Percentiles rank a stretch among this genome's conserved stretches.
phyloP scores from a whole-genome alignment of 2,113 vertebrate genomes.

The Cercocebus atys region DNA sequence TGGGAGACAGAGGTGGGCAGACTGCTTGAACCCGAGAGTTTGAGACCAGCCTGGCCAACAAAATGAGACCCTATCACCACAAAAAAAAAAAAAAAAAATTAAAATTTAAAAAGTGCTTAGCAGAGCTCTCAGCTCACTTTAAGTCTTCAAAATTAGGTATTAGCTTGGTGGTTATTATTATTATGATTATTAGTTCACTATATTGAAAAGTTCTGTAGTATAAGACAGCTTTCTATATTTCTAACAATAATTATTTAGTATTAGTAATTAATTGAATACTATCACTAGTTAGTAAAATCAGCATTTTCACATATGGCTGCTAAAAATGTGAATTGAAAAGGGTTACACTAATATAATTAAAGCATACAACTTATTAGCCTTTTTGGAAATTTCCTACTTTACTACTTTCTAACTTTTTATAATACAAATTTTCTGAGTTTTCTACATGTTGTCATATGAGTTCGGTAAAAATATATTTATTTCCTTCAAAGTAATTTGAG shows the following conservation, averaged over 20 bases:
- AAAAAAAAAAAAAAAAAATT: background rate
- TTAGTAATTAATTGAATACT: conserved; percentile 4
- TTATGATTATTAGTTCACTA: background rate
- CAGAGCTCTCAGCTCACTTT: background rate
- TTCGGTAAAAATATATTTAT: conserved; percentile 47
- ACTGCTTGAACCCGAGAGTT: background rate
- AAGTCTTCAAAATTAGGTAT: background rate
- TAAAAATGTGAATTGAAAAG: background rate
- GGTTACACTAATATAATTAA: background rate
- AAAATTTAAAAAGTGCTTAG: background rate
- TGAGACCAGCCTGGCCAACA: background rate
- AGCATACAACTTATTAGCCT: background rate
- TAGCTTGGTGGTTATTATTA: background rate
- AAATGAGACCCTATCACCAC: background rate
- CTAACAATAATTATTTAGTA: background rate
- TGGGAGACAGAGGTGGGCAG: background rate
- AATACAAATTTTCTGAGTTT: conserved; percentile 37
- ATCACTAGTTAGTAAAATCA: background rate
- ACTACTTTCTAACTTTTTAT: background rate
- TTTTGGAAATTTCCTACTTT: conserved; percentile 20
- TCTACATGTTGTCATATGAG: background rate
- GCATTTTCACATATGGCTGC: conserved; percentile 18
- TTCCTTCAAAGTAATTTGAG: conserved; percentile 56
- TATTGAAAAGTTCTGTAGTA: background rate
- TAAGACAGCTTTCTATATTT: conserved; percentile 1